These are phyloP conservation scores for Amyelois transitella DNA, from an alignment of 1,140 invertebrate genomes.

Conservation along the genomic window DNA sequence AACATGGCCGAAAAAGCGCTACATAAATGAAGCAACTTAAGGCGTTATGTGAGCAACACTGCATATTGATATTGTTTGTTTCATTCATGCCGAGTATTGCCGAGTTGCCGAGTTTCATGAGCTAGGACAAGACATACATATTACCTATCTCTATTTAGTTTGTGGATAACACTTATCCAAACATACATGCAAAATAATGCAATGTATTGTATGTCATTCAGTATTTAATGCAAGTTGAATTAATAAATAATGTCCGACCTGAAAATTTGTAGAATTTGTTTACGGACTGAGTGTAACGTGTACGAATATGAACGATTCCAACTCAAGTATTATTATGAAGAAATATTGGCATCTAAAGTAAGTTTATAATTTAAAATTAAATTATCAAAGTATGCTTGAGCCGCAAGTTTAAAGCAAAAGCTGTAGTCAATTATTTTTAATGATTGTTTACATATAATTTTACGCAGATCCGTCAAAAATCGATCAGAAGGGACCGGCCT, in stretches of 20 bases:
- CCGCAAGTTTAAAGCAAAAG: not conserved
- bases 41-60: no score
- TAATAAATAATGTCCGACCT: conserved; percentile 31
- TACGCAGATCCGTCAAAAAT: not conserved
- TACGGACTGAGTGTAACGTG: conserved; percentile 40
- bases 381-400: not conserved
- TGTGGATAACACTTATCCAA: no score
- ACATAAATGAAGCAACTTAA: no score
- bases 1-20: no score
- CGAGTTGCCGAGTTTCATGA: no score
- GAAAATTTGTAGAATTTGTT: conserved; percentile 55
- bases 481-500: not conserved
- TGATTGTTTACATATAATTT: not conserved
- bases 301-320: conserved; percentile 43
- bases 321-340: conserved; percentile 55
- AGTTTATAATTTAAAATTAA: conserved; percentile 20
- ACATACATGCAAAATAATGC: no score
- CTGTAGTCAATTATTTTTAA: not conserved
- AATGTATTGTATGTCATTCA: no score
- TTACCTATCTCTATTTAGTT: no score
- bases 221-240: no score
- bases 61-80: no score
- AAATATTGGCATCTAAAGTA: conserved; percentile 49
- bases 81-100: no score
- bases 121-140: no score